Base-by-base conservation (phyloP, 2,888 invertebrate genomes). In the Erebia palarica region DNA sequence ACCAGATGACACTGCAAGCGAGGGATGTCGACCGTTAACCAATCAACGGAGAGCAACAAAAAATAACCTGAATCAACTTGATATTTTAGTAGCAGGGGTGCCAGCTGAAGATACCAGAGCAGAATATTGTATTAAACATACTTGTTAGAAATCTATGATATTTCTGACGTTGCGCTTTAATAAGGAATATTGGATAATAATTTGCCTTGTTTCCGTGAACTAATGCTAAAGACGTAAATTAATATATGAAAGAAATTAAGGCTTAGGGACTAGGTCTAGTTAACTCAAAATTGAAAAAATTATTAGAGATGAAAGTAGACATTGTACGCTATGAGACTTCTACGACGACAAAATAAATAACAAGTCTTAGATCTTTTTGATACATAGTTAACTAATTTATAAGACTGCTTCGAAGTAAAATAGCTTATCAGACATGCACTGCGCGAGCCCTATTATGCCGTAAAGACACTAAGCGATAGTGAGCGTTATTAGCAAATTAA, bases 1-100 rank as follows among this genome's bases (percentile, higher is more conserved):
- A 71, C 65, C 68, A 16, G 72, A 58, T 65, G 63, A 64, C 51
- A 61, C 53, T 61, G 69, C 58, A 65, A 69, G 58, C 57, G 57
- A 61, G 73, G 72, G 77, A 76, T 73, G 73, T 73, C 65, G 73
- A 65, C 74, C 71, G 68, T 74, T 70, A 69, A 75, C 75, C 64
- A 70, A 70, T 60, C 71, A 70, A 47, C 49, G 14, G 44, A 51
- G 21, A 59, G 59, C 68, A 68, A 68, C 21, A 68, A 71, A 65
- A 70, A 70, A 42, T 65, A 70, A 73, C 73, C 73, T 68, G 70
- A 65, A 70, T 73, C 65, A 68, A 73, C 73, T 68, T 70, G 68
- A 73, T 73, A 73, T 68, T 73, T 51, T 65, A 70, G 44, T 66
- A 65, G 60, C 27, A 70, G 73, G 65, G 65, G 16, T 73, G 65